A percentile compares a stretch with the other conserved stretches of the same genome.
Conservation (phyloP, 2,113 vertebrate genomes). For the Globicephala melas region DNA sequence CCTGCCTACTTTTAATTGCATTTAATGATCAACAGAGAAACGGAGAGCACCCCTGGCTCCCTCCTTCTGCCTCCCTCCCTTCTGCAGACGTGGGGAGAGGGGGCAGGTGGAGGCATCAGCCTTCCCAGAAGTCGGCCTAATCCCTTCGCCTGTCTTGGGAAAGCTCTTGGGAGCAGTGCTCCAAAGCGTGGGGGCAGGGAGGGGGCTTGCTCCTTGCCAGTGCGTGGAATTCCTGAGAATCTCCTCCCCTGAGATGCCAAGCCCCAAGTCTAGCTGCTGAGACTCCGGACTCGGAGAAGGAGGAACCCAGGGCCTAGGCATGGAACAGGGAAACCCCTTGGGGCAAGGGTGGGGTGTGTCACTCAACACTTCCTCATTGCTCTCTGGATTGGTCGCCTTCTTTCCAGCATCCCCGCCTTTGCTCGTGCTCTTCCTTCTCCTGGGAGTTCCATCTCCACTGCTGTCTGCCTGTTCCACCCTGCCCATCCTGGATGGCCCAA, state of each 20-base stretch:
- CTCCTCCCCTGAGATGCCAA: not conserved
- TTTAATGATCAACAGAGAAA: conserved; percentile 20
- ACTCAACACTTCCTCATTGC: not conserved
- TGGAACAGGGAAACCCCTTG: not conserved
- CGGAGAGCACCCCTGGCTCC: not conserved
- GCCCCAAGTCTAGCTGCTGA: not conserved
- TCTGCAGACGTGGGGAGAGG: not conserved
- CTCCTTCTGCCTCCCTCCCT: not conserved
- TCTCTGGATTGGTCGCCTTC: not conserved
- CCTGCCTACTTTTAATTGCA: conserved; percentile 73
- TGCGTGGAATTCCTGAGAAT: not conserved
- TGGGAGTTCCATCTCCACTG: not conserved
- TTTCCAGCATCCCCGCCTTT: not conserved
- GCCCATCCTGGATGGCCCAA: not conserved
- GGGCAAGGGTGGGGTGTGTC: not conserved
- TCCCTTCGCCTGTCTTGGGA: conserved; percentile 70
- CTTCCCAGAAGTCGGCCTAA: conserved; percentile 72
- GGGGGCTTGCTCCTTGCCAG: not conserved
- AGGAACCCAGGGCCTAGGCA: not conserved
- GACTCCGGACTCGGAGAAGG: not conserved
- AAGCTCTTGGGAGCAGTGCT: conserved; percentile 70
- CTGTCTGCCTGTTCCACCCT: not conserved
- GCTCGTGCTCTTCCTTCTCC: not conserved
- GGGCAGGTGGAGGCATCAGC: conserved; percentile 27
- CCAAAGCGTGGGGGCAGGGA: not conserved